A percentile compares a stretch with the other conserved stretches of the same genome.
Evolutionary conservation across 2,888 invertebrate genomes (phyloP).

Genomic region (Chrysolina americana): DNA sequence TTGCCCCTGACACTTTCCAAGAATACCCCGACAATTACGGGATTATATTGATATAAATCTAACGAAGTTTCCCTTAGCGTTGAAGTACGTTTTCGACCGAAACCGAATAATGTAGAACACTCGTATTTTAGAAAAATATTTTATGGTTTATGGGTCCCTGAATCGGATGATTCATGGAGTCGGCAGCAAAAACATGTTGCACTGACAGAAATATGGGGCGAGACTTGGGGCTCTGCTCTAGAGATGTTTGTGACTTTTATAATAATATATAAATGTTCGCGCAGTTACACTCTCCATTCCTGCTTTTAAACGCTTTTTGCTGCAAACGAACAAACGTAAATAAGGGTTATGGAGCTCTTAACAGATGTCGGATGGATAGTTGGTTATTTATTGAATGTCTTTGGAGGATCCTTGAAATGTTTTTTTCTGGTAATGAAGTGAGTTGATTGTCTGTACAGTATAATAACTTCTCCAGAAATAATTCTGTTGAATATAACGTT

Average conservation of each 20-base stretch:
- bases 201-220: conserved; percentile 66
- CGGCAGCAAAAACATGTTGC: conserved; percentile 68
- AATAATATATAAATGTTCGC: conserved; percentile 65
- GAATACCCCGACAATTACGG: background rate
- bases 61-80: background rate
- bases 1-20: background rate
- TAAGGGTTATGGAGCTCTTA: conserved; percentile 26
- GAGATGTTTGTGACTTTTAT: conserved; percentile 67
- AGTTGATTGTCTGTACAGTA: background rate
- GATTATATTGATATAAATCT: background rate
- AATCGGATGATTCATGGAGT: conserved; percentile 61
- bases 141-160: conserved; percentile 31
- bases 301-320: conserved; percentile 35
- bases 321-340: conserved; percentile 26
- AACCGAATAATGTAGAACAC: conserved; percentile 30
- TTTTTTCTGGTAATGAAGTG: background rate
- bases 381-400: background rate
- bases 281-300: conserved; percentile 36
- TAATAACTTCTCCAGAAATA: background rate
- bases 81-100: background rate
- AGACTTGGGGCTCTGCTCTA: conserved; percentile 57
- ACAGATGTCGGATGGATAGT: conserved; percentile 20
- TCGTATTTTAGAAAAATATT: conserved; percentile 33
- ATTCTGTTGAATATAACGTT: too few relatives aligned
- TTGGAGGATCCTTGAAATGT: background rate